Evolutionary conservation across 2,113 vertebrate species (phyloP).

Genomic region (Pollachius pollachius): DNA sequence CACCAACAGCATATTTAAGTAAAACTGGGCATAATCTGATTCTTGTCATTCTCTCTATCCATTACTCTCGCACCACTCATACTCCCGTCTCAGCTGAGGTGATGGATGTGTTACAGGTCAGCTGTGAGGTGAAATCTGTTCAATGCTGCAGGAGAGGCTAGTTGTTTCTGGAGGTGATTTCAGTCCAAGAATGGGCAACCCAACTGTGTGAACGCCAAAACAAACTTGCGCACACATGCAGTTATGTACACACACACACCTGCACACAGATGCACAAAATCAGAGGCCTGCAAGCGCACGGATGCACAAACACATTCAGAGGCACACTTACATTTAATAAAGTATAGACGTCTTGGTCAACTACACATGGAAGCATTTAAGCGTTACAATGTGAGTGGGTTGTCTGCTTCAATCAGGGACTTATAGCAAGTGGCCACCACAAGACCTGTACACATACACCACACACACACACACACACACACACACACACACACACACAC

Average conservation of each 20-base stretch:
- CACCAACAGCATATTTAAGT: too few species aligned
- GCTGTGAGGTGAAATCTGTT: conserved; percentile 27
- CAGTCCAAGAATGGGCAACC: conserved; percentile 10
- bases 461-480: background rate
- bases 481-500: conserved; percentile 5
- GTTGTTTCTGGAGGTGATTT: conserved; percentile 40
- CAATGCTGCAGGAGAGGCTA: conserved; percentile 16
- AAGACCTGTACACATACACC: conserved; percentile 9
- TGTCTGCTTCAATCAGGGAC: conserved; percentile 31
- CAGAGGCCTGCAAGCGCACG: background rate
- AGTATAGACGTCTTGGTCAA: background rate
- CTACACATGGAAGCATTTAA: conserved; percentile 29
- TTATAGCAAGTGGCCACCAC: conserved; percentile 26
- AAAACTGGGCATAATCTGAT: too few species aligned
- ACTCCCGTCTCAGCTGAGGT: background rate
- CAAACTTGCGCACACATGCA: conserved; percentile 7
- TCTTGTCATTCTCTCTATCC: background rate
- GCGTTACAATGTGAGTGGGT: conserved; percentile 30
- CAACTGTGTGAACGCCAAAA: background rate
- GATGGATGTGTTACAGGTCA: background rate
- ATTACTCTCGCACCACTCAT: background rate
- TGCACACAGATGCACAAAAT: conserved; percentile 2
- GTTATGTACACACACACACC: background rate
- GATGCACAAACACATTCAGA: conserved; percentile 5
- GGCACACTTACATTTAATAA: background rate